Evolutionary conservation across 2,113 vertebrate species (phyloP), one percentile per base, ranked within the genome.

Genomic region (Otocyon megalotis): DNA sequence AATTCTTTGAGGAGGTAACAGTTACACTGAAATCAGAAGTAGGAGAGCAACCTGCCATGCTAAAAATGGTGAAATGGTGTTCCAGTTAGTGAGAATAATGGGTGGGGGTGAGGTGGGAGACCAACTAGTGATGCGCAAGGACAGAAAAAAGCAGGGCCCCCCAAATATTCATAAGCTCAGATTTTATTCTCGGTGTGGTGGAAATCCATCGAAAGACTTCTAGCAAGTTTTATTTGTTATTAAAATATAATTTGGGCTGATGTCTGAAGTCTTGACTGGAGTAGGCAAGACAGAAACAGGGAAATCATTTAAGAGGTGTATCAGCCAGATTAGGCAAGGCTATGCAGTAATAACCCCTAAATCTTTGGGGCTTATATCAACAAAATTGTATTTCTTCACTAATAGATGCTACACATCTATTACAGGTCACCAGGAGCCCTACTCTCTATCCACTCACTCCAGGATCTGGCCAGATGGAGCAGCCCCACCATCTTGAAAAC

Each of bases 211-310:
- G 56, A 77, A 85, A 76, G 50, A 69, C 62, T 90, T 74, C 88
- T 58, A 6, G 17, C 37, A 43, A 67, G n/a, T 79, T 62, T 91
- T 35, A 35, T 69, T 91, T 67, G 63, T 88, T 90, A 87, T 83
- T 65, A 24, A 50, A 50, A 74, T 26, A 30, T 67, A 24, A 53
- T 80, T 84, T 74, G 85, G 83, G n/a, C n/a, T 91, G 35, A 63
- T 62, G 43, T 76, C 81, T 54, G 35, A 62, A 91, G 65, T 89
- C 6, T 58, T 16, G 37, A 60, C 43, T 92, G 56, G 56, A 58
- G 24, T 13, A 15, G 48, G 11, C 56, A 63, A 85, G 50, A 63
- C 19, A n/a, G 63, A 93, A 67, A 69, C 28, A 56, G 50, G 32
- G 71, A 74, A 67, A 50, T 8, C 10, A 54, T 50, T 17, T 15